phyloP scores from a whole-genome alignment of 2,888 invertebrate species.

The Cosmia trapezina region DNA sequence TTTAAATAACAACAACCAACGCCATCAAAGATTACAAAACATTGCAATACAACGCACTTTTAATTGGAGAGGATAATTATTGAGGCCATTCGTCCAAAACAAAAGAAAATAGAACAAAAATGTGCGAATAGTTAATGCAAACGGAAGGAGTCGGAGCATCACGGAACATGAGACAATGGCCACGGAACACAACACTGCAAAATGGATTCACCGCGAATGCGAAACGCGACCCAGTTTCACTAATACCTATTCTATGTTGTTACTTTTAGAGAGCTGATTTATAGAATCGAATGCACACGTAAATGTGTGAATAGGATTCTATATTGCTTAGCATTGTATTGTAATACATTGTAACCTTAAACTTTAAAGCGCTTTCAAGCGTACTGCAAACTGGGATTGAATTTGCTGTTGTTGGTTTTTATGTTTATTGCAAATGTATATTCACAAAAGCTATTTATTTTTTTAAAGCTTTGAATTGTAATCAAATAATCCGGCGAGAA shows the following conservation, averaged over 20 bases:
- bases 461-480: neutral
- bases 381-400: constrained; percentile 26
- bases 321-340: constrained; percentile 9
- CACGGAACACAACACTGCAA: constrained; percentile 68
- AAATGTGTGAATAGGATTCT: constrained; percentile 46
- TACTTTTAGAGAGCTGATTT: constrained; percentile 65
- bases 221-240: constrained; percentile 79
- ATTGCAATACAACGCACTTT: constrained; percentile 29
- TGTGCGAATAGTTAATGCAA: constrained; percentile 68
- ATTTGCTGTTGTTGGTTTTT: constrained; percentile 6
- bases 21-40: constrained; percentile 10
- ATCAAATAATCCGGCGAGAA: neutral
- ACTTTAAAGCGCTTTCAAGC: constrained; percentile 31
- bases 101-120: constrained; percentile 62
- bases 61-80: constrained; percentile 50
- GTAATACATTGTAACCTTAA: constrained; percentile 35
- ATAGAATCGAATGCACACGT: constrained; percentile 58
- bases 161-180: constrained; percentile 72
- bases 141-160: constrained; percentile 73
- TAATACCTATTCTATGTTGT: constrained; percentile 68
- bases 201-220: constrained; percentile 79
- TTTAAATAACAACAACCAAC: neutral
- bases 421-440: constrained; percentile 26
- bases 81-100: constrained; percentile 42
- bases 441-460: constrained; percentile 8